These are phyloP conservation scores for Autographa gamma DNA, from an alignment of 2,888 invertebrate species.

Conservation along the genomic window DNA sequence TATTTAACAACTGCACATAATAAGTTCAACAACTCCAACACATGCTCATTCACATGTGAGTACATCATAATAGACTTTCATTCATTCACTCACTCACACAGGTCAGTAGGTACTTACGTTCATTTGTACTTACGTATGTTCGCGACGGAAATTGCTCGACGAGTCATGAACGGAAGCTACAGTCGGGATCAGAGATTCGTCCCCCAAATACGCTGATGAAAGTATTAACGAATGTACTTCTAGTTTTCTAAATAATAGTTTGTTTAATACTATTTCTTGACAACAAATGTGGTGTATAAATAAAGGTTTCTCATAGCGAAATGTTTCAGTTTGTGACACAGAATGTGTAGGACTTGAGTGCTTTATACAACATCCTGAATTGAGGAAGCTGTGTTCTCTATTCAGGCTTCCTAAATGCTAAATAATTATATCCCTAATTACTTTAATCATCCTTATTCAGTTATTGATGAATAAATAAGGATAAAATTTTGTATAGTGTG, in stretches of 20 bases:
- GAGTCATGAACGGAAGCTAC: constrained; percentile 69
- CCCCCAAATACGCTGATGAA: constrained; percentile 45
- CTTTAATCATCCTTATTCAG: no score
- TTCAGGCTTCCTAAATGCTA: no score
- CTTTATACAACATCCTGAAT: no score
- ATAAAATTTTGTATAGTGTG: no score
- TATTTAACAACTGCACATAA: neutral
- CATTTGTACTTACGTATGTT: constrained; percentile 30
- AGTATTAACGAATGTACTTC: constrained; percentile 24
- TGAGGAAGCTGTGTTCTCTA: no score
- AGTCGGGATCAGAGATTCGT: constrained; percentile 56
- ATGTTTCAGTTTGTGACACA: no score
- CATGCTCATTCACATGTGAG: neutral
- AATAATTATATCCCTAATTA: no score
- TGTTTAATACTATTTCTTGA: neutral
- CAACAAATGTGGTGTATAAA: no score
- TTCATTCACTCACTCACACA: constrained; percentile 11
- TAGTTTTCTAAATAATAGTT: constrained; percentile 2
- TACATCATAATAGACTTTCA: constrained; percentile 15
- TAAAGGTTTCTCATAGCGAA: no score
- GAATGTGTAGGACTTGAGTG: no score
- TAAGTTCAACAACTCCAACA: neutral
- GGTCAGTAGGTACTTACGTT: constrained; percentile 3
- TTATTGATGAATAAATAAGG: no score
- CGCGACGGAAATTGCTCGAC: constrained; percentile 74